These are phyloP conservation scores for Unio pictorum DNA, from an alignment of 2,888 invertebrate species.

Conservation along the genomic window DNA sequence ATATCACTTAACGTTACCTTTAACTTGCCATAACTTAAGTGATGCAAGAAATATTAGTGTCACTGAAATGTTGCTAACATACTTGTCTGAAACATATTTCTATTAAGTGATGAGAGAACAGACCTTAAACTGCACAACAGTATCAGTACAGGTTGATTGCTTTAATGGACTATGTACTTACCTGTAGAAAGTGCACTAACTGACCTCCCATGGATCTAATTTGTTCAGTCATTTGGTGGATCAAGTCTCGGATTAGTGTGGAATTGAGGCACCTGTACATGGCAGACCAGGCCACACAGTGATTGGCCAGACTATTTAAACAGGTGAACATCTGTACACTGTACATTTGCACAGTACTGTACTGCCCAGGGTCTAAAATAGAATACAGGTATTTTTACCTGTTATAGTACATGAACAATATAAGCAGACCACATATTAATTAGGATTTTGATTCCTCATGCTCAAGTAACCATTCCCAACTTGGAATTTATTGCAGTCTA, in stretches of 20 bases:
- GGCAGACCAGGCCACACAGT: conserved; percentile 52
- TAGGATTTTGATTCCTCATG: too few relatives aligned
- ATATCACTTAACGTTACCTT: too few relatives aligned
- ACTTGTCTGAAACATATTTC: too few relatives aligned
- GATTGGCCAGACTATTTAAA: conserved; percentile 46
- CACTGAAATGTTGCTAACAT: too few relatives aligned
- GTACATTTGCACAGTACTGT: conserved; percentile 9
- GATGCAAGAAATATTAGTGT: too few relatives aligned
- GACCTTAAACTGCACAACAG: too few relatives aligned
- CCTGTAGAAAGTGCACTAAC: conserved; percentile 61
- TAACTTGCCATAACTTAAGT: too few relatives aligned
- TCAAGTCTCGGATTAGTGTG: conserved; percentile 53
- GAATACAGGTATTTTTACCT: conserved; percentile 8
- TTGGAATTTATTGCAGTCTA: too few relatives aligned
- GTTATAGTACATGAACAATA: neutral
- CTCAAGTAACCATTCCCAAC: too few relatives aligned
- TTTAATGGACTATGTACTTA: conserved; percentile 13
- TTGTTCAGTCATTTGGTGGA: conserved; percentile 44
- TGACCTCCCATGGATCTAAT: conserved; percentile 55
- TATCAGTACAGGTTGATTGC: too few relatives aligned
- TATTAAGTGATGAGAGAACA: too few relatives aligned
- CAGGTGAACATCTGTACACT: conserved; percentile 36
- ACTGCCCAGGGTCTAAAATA: conserved; percentile 3
- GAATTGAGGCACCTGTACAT: conserved; percentile 49
- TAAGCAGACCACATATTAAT: neutral